Conservation (phyloP, 2,797 vertebrate genomes). For the Atherinosoma microstoma region DNA sequence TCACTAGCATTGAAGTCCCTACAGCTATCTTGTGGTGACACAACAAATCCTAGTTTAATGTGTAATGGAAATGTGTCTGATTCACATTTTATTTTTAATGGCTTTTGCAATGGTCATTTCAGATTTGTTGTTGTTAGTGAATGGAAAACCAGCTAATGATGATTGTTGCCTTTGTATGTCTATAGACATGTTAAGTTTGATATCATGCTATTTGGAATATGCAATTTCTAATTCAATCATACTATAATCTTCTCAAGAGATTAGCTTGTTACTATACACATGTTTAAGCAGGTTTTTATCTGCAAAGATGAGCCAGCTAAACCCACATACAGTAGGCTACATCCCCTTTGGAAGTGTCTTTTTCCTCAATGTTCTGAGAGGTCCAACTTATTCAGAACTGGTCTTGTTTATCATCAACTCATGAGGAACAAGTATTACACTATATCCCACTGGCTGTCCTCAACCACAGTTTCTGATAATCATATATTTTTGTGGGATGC, state of each 20-base stretch:
- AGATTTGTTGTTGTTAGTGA: background rate
- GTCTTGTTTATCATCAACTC: background rate
- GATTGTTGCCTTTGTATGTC: background rate
- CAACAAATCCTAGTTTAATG: background rate
- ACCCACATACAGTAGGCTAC: background rate
- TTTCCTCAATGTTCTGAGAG: background rate
- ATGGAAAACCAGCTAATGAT: background rate
- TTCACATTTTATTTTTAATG: background rate
- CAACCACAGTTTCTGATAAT: background rate
- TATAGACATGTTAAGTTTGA: background rate
- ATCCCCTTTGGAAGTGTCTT: too few species aligned
- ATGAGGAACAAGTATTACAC: background rate
- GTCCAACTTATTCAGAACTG: too few species aligned
- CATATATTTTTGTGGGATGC: background rate
- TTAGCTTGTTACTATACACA: background rate
- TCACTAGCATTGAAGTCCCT: background rate
- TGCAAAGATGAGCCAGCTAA: background rate
- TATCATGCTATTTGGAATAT: conserved; percentile 9
- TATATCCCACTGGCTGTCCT: background rate
- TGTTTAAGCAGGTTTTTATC: too few species aligned
- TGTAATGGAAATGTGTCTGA: background rate
- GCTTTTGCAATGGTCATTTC: background rate
- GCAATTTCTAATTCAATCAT: background rate
- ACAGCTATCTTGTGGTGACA: background rate
- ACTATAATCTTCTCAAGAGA: background rate